Evolutionary conservation across 2,888 invertebrate genomes (phyloP), one percentile per base, ranked within the genome.

Genomic region (Troglohyphantes excavatus): DNA sequence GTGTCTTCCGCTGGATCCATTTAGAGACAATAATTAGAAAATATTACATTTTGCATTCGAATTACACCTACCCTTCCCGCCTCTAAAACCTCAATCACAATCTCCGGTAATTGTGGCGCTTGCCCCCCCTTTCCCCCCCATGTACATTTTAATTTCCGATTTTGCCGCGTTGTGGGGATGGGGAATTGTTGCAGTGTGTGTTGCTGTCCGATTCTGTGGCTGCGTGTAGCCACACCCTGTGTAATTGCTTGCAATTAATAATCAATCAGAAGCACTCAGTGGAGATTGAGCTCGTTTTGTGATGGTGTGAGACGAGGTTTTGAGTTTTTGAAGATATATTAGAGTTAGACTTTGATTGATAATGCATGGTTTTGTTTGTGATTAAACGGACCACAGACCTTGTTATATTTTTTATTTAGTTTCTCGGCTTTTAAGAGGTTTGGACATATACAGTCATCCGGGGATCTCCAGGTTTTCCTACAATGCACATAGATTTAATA

Each of bases 181-280:
- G 53, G 13, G 19, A 19, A 63, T 73, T 83, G 73, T 65, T 73
- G 83, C 63, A 26, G 13, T n/a, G n/a, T n/a, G n/a, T n/a, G n/a
- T n/a, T n/a, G 33, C 33, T 23, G 53, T 70, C 33, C n/a, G 46
- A 59, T 29, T 53, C 68, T n/a, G 27, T 13, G 26, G 39, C 27
- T 73, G 39, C n/a, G 53, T 53, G 17, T 65, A 83, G 46, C 83
- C 73, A 65, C 83, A 73, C 83, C 83, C 83, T 73, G 26, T 53
- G 61, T 83, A 83, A 83, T 83, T 73, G 73, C 63, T 21, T 63
- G 27, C 72, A 83, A 83, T 83, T 73, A 83, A 83, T 83, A 83
- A 83, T 83, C 83, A 83, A 83, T 73, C 83, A 83, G 11, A 61
- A 21, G 17, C 21, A 53, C 27, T 21, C n/a, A n/a, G 13, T 53